Evolutionary conservation across 2,888 invertebrate species (phyloP), one percentile per base, ranked within the genome.

Genomic region (Andrena dorsata): DNA sequence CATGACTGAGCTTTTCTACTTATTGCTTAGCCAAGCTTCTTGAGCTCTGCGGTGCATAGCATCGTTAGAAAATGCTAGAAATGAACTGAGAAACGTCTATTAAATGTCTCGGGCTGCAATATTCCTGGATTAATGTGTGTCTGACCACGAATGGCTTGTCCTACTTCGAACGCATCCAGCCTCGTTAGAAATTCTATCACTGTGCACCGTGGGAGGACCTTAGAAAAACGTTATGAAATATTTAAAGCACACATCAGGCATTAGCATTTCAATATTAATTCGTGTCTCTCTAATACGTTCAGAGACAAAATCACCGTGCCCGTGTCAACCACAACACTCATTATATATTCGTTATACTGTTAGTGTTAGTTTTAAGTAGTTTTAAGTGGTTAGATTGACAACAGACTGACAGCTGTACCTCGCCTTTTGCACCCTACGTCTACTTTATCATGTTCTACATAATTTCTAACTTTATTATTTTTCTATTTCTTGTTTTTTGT

Each of bases 61-160:
- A 58, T 47, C 78, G 65, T 60, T 78, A 10, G 65, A 80, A 80
- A 70, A 51, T 65, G 60, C 30, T 51, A 51, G 30, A 51, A 51
- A 71, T 49, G 1, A 49, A 23, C 13, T 28, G 61, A 6, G n/a
- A 58, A 47, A 35, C 2, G 20, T 61, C 8, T 23, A 60, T 41
- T 41, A 32, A 56, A 8, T 56, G n/a, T 64, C 26, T 35, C 23
- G 4, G 41, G 4, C 26, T 23, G 35, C 10, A 23, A 51, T 47
- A 20, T 2, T 51, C 47, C 60, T 35, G 65, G 49, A 32, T 65
- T 47, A 35, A 76, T 28, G 49, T 16, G 49, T 41, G 76, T 64
- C 79, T 23, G 69, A n/a, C 49, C 49, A 28, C 35, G 56, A 76
- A 64, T 35, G 47, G 76, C 26, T 35, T 79, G 69, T 70, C 60